Evolutionary conservation across 2,113 vertebrate genomes (phyloP).

Genomic region (Leucopsar rothschildi): DNA sequence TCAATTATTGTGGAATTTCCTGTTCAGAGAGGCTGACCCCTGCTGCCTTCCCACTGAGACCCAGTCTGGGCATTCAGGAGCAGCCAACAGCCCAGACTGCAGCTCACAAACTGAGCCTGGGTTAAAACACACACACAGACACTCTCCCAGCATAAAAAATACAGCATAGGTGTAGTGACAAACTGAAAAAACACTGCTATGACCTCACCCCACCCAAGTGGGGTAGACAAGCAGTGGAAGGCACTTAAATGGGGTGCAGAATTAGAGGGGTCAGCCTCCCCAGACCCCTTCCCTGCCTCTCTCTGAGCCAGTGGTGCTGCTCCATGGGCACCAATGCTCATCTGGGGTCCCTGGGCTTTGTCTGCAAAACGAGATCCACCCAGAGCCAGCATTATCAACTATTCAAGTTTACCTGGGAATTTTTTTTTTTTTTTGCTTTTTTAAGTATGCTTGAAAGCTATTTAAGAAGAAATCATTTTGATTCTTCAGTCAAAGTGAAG

Average conservation of each 20-base stretch:
- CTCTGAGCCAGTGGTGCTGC: background rate
- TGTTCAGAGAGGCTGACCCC: background rate
- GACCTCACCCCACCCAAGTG: background rate
- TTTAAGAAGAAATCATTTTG: background rate
- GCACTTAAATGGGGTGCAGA: background rate
- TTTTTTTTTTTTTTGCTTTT: background rate
- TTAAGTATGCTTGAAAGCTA: background rate
- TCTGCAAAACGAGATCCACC: background rate
- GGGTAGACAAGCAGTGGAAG: background rate
- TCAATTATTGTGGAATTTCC: background rate
- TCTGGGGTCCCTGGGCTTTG: background rate
- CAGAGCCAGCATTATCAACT: background rate
- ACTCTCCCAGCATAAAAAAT: rapidly evolving
- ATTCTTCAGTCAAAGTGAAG: background rate
- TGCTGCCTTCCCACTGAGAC: background rate
- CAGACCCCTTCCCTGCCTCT: rapidly evolving
- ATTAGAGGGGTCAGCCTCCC: background rate
- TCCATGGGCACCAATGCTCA: background rate
- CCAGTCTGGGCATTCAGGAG: background rate
- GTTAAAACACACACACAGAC: background rate
- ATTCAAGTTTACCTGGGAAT: background rate
- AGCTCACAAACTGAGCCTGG: background rate
- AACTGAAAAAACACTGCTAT: background rate
- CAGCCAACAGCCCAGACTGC: background rate
- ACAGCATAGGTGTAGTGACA: background rate